phyloP scores from a whole-genome alignment of 2,888 invertebrate genomes.

The Salpingus planirostris region DNA sequence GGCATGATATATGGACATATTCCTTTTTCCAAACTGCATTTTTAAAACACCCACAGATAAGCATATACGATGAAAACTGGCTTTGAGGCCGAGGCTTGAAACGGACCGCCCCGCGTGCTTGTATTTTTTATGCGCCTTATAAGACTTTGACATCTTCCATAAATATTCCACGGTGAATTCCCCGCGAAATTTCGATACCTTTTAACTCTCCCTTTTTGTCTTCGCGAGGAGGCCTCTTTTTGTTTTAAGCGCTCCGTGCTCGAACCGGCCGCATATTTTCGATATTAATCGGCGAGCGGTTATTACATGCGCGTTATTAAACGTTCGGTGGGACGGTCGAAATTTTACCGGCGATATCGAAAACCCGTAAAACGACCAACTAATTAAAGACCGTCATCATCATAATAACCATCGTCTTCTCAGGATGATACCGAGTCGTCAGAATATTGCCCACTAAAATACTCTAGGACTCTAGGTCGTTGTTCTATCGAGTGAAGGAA shows the following conservation, averaged over 20 bases:
- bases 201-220: conserved; percentile 6
- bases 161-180: conserved; percentile 18
- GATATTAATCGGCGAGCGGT: not conserved
- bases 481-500: no score
- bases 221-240: not conserved
- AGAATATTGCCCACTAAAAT: no score
- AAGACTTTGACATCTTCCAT: conserved; percentile 18
- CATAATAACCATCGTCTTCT: no score
- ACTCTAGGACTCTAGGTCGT: no score
- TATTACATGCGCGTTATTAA: no score
- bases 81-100: conserved; percentile 11
- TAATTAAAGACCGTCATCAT: no score
- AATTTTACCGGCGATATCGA: no score
- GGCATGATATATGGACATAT: conserved; percentile 27
- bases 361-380: no score
- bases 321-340: no score
- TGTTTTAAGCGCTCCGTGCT: not conserved
- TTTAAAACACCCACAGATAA: conserved; percentile 28
- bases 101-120: conserved; percentile 17
- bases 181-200: conserved; percentile 9
- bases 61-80: conserved; percentile 20
- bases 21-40: conserved; percentile 28
- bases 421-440: no score
- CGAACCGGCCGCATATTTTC: not conserved
- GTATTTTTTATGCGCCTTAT: conserved; percentile 16